Evolutionary conservation across 2,888 invertebrate species (phyloP), one percentile per base, ranked within the genome.

Genomic region (Synergus japonicus): DNA sequence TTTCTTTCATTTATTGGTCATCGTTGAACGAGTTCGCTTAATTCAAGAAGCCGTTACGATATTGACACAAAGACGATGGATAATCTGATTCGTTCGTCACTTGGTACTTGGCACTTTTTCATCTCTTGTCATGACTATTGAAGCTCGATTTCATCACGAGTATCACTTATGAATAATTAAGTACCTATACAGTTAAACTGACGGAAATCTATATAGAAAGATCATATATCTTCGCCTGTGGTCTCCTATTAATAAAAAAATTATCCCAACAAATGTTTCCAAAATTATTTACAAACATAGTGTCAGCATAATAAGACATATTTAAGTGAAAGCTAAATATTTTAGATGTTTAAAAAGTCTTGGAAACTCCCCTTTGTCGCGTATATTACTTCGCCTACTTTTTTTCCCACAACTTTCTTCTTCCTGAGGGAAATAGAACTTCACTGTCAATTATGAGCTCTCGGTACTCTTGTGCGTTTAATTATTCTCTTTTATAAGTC

Each of bases 31-130:
- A 49, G 49, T 69, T 69, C 49, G 54, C 54, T 73, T 54, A 69
- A 69, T 69, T 69, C 69, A 69, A 69, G 69, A 69, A 69, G 69
- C 73, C 15, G 54, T 73, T 73, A 73, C 49, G 49, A 73, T 73
- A 73, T 73, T 73, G 73, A 73, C 73, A 54, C 73, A 73, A 73
- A 54, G 69, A 69, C 69, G 22, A 46, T n/a, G n/a, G 69, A 73
- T 73, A 73, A 73, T 54, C 73, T 54, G 73, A 73, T 54, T 73
- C 37, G 73, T 37, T 73, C 73, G 54, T 54, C 73, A 73, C 73
- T 73, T 41, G 54, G 46, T 22, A 67, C 67, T 44, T 66, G 44
- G 54, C 54, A 54, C 73, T 73, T 73, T 73, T 73, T 73, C 54
- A 54, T n/a, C 73, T 73, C 73, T n/a, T 54, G 37, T 73, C 37